Conservation (phyloP, 2,113 vertebrate genomes). For the Spizaetus ornatus region DNA sequence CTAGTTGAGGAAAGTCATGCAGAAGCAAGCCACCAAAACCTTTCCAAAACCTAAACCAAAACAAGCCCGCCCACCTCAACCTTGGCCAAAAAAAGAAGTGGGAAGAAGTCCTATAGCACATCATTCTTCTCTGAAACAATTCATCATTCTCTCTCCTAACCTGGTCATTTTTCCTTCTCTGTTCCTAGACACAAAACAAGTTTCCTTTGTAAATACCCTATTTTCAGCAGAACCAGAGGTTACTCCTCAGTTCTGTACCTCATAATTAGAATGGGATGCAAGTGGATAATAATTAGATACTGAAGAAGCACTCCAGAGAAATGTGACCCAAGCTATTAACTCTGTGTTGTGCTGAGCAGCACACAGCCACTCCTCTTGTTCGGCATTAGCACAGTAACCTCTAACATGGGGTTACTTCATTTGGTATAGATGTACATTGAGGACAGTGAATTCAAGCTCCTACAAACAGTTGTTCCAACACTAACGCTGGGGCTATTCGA, state of each 20-base stretch:
- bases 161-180: not conserved
- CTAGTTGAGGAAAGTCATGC: not conserved
- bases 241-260: not conserved
- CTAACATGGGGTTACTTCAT: not conserved
- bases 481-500: not conserved
- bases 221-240: not conserved
- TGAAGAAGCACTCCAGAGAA: not conserved
- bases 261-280: not conserved
- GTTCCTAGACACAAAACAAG: not conserved
- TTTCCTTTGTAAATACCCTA: not conserved
- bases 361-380: too few species aligned
- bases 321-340: fast-evolving
- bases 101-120: not conserved
- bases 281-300: not conserved
- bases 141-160: not conserved
- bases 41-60: not conserved
- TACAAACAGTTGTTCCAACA: not conserved
- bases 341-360: not conserved
- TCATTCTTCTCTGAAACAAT: not conserved
- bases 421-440: fast-evolving
- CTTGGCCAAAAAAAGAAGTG: not conserved
- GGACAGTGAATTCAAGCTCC: not conserved
- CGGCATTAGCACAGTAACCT: not conserved
- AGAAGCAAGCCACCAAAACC: not conserved
- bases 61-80: not conserved